phyloP scores from a whole-genome alignment of 1,140 invertebrate genomes.

The Drosophila pseudoobscura region DNA sequence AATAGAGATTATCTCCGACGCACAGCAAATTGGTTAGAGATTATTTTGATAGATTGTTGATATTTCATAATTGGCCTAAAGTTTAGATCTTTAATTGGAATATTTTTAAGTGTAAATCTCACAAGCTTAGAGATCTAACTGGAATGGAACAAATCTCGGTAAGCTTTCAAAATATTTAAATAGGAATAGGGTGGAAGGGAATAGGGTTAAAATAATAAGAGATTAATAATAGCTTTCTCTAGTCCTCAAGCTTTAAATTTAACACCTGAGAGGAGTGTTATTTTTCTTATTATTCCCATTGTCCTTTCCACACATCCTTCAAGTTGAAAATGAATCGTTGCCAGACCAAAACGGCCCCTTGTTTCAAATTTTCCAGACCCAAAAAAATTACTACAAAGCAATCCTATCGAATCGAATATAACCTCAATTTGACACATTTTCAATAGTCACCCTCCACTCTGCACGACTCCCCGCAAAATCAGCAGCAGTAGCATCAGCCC shows the following conservation, averaged over 20 bases:
- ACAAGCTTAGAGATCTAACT: too few species aligned
- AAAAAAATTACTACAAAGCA: constrained; percentile 37
- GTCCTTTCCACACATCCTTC: constrained; percentile 12
- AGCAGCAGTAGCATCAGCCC: not conserved
- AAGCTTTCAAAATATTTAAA: too few species aligned
- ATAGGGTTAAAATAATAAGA: too few species aligned
- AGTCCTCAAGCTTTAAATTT: not conserved
- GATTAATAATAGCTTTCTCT: too few species aligned
- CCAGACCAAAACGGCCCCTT: constrained; percentile 17
- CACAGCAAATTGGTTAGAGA: too few species aligned
- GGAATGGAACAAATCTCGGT: too few species aligned
- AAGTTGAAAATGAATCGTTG: constrained; percentile 38
- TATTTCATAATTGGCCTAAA: too few species aligned
- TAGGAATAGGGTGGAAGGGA: too few species aligned
- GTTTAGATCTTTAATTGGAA: too few species aligned
- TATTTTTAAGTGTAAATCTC: too few species aligned
- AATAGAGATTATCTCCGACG: too few species aligned
- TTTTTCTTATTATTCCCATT: constrained; percentile 6
- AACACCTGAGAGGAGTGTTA: constrained; percentile 17
- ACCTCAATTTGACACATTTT: constrained; percentile 65
- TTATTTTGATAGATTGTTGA: too few species aligned
- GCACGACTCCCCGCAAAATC: not conserved
- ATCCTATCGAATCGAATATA: constrained; percentile 30
- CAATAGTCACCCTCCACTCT: constrained; percentile 29
- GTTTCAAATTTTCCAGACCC: constrained; percentile 1